These are phyloP conservation scores for Sminthurinus signatus DNA, from an alignment of 1,140 invertebrate genomes.

Conservation along the genomic window DNA sequence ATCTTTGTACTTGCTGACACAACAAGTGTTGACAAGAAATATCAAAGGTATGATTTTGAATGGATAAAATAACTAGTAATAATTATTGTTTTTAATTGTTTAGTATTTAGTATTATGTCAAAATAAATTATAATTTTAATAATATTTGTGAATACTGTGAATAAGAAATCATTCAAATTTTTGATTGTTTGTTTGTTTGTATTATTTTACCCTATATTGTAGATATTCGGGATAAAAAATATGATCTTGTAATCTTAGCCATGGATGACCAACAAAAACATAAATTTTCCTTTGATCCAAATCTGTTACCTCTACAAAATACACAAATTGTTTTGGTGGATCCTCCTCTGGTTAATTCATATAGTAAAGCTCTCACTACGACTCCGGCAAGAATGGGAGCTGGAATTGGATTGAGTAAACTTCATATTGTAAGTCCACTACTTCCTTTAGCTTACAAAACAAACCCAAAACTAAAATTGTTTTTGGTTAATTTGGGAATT, in stretches of 20 bases:
- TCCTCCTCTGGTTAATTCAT: conserved; percentile 21
- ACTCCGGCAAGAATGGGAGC: conserved; percentile 2
- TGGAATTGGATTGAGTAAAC: conserved; percentile 2
- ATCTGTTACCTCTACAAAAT: not conserved
- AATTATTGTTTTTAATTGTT: not conserved
- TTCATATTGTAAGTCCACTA: conserved; percentile 20
- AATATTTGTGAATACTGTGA: too few species aligned
- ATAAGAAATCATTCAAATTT: too few species aligned
- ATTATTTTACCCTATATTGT: conserved; percentile 9
- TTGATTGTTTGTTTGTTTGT: not conserved
- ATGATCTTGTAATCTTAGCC: conserved; percentile 25
- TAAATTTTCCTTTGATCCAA: not conserved
- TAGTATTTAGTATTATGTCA: too few species aligned
- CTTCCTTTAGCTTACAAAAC: conserved; percentile 24
- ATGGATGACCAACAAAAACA: conserved; percentile 13
- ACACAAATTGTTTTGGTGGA: conserved; percentile 22
- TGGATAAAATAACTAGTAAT: not conserved
- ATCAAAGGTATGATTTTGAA: conserved; percentile 16
- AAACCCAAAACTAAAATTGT: conserved; percentile 18
- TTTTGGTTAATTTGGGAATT: conserved; percentile 35
- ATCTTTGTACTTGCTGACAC: conserved; percentile 19
- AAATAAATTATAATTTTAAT: too few species aligned
- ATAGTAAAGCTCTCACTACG: not conserved
- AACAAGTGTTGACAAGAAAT: conserved; percentile 12
- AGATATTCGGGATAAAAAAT: conserved; percentile 20